Conservation (phyloP, 2,888 invertebrate genomes). For the Alitta virens region DNA sequence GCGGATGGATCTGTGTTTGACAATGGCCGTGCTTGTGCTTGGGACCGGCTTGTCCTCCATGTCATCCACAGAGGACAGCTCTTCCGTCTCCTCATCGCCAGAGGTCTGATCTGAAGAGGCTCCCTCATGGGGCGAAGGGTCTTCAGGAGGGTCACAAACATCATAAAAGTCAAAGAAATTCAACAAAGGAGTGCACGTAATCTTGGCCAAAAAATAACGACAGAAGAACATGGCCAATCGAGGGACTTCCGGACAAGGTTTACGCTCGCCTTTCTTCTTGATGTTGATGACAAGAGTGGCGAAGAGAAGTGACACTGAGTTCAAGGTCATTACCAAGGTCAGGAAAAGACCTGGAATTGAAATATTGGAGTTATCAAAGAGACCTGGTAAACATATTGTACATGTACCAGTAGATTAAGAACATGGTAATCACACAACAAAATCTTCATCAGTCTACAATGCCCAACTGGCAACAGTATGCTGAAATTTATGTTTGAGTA, state of each 20-base stretch:
- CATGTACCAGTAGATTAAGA: too few relatives aligned
- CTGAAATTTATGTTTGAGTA: too few relatives aligned
- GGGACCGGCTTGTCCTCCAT: not conserved
- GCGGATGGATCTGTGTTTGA: not conserved
- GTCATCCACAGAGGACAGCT: not conserved
- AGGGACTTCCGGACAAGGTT: conserved; percentile 45
- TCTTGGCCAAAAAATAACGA: conserved; percentile 37
- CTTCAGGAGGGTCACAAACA: conserved; percentile 11
- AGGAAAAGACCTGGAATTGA: conserved; percentile 47
- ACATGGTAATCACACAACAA: too few relatives aligned
- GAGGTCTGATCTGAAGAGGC: not conserved
- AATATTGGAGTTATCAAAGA: not conserved
- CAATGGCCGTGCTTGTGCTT: not conserved
- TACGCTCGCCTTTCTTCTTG: conserved; percentile 45
- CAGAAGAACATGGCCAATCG: conserved; percentile 40
- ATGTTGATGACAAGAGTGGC: conserved; percentile 55
- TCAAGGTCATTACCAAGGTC: conserved; percentile 54
- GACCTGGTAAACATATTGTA: too few relatives aligned
- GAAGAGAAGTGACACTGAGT: conserved; percentile 53
- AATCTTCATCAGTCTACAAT: too few relatives aligned
- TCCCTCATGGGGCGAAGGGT: not conserved
- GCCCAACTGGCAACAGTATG: too few relatives aligned
- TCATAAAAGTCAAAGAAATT: conserved; percentile 24
- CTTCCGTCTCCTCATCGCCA: conserved; percentile 2
- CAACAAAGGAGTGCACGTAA: conserved; percentile 34